A percentile compares a stretch with the other conserved stretches of the same genome.
Evolutionary conservation across 2,113 vertebrate genomes (phyloP).

Genomic region (Corythaeola cristata): DNA sequence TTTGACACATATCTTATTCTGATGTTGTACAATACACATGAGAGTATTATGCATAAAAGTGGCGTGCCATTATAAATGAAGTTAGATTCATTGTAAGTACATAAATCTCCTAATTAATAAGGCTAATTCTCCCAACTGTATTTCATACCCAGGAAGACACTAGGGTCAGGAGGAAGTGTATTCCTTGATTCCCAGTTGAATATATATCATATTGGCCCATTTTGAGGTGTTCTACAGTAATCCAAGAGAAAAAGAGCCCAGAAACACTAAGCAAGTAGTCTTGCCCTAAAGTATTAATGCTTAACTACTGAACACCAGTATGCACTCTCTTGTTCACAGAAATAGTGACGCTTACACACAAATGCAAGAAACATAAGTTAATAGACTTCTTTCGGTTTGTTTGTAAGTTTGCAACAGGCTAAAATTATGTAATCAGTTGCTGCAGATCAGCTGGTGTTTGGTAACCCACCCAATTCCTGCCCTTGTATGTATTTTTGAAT

Average conservation of each 20-base stretch:
- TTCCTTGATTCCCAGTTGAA: neutral
- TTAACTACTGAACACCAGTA: neutral
- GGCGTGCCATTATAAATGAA: neutral
- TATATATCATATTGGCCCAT: neutral
- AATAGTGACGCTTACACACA: neutral
- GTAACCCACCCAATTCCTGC: neutral
- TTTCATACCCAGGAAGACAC: neutral
- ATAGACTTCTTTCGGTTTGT: neutral
- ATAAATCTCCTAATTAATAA: neutral
- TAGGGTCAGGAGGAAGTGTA: neutral
- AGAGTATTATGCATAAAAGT: neutral
- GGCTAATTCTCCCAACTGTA: neutral
- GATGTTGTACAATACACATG: neutral
- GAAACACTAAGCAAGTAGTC: neutral
- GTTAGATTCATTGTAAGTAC: neutral
- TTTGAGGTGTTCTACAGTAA: neutral
- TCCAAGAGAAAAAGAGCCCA: neutral
- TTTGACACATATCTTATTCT: neutral
- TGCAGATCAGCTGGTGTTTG: neutral
- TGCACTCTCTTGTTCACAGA: neutral
- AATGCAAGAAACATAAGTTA: neutral
- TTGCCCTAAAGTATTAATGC: neutral
- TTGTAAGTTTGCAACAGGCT: neutral
- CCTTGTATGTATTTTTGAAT: neutral
- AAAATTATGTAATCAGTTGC: neutral